A percentile compares a stretch with the other conserved stretches of the same genome.
Conservation (phyloP, 2,113 vertebrate species). For the Nyctibius bracteatus region DNA sequence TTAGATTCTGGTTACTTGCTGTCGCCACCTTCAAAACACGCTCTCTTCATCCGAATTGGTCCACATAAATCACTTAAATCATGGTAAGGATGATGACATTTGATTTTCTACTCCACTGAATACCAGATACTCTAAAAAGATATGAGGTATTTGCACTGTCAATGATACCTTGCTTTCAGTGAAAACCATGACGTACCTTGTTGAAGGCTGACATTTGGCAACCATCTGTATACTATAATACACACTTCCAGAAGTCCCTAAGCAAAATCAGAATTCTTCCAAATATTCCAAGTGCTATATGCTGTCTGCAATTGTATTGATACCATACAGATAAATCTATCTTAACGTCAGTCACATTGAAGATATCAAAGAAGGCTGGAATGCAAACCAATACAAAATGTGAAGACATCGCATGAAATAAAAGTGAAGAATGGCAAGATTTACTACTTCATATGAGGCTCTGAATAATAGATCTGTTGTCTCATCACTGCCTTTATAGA, state of each 20-base stretch:
- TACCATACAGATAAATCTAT: neutral
- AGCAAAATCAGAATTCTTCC: neutral
- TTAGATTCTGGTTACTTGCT: neutral
- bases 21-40: neutral
- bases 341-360: neutral
- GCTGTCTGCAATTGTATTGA: neutral
- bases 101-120: neutral
- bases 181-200: neutral
- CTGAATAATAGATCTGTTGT: neutral
- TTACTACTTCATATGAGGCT: neutral
- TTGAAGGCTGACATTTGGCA: neutral
- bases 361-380: neutral
- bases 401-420: fast-evolving
- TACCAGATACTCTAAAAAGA: neutral
- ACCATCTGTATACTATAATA: neutral
- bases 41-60: neutral
- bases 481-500: neutral
- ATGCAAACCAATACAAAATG: neutral
- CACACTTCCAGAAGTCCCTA: neutral
- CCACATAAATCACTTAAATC: neutral
- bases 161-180: neutral
- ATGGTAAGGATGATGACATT: neutral
- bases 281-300: neutral
- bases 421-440: neutral
- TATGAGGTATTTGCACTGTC: neutral